Base-by-base conservation (phyloP, 2,113 vertebrate species). In the Gnathonemus echidnorhynchus region DNA sequence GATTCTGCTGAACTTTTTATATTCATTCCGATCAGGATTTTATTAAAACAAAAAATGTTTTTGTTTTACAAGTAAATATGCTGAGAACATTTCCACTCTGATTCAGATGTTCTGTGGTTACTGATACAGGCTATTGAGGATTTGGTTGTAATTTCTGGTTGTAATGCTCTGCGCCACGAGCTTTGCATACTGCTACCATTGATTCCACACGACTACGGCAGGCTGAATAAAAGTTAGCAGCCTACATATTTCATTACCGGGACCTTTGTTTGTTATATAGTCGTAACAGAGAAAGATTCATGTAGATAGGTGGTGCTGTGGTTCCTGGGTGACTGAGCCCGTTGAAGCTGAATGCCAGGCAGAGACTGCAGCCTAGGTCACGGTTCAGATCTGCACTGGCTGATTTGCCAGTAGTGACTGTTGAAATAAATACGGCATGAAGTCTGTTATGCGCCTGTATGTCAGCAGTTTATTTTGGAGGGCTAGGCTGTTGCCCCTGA, bases 1-100 rank as follows among this genome's bases (percentile, higher is more conserved):
- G 94, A 95, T 95, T 95, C 89, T 88, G 89, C 93, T 91, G 90
- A 93, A 91, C 90, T 84, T 89, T 87, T 52, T 91, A 92, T 90
- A 91, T 90, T 92, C 92, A 88, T 17, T 80, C 35, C 87, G 66
- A 17, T 90, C 83, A 42, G 21, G 48, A 21, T 89, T 70, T 83
- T 70, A 89, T 6, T 86, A 53, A 87, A 87, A 87, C 27, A 49
- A 53, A 27, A 87, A 87, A 53, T 53, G 83, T 50, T 86, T 86
- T 49, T 86, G 85, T 86, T 86, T 86, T 48, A 31, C 85, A 86
- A 86, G 21, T 49, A 86, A 86, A 86, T 86, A 50, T 13, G 48
- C 85, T 8, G 48, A n/a, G 85, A 86, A 49, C 3, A 83, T 45
- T 52, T 86, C 31, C n/a, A 7, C 13, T 87, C 13, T 56, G 86